phyloP scores from a whole-genome alignment of 2,888 invertebrate species.

The Orthosia cruda region DNA sequence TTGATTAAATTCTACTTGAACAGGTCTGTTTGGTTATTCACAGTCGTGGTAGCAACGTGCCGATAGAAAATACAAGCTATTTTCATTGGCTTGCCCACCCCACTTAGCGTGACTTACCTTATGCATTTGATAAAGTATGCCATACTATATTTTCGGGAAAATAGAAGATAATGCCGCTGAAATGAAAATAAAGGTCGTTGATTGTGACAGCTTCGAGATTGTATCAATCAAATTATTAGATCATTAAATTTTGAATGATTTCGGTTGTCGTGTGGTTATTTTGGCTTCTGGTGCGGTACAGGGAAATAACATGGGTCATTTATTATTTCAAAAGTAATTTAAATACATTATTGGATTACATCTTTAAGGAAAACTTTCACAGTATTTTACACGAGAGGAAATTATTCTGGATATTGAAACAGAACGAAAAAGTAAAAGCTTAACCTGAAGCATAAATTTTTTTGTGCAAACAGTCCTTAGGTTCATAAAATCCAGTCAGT shows the following conservation, averaged over 20 bases:
- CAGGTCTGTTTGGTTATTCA: slow-evolving; percentile 73
- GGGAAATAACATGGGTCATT: slow-evolving; percentile 23
- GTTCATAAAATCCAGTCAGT: slow-evolving; percentile 7
- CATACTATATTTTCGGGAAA: slow-evolving; percentile 38
- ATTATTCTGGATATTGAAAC: neutral
- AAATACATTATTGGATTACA: slow-evolving; percentile 1
- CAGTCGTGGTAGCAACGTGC: slow-evolving; percentile 68
- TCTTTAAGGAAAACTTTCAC: neutral
- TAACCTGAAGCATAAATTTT: neutral
- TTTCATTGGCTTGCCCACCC: slow-evolving; percentile 61
- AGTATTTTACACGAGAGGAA: neutral
- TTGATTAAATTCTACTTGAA: slow-evolving; percentile 77
- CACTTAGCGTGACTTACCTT: slow-evolving; percentile 66
- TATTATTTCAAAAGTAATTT: slow-evolving; percentile 18
- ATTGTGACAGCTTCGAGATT: slow-evolving; percentile 48
- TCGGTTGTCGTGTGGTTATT: slow-evolving; percentile 15
- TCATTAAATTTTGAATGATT: slow-evolving; percentile 41
- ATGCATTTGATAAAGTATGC: slow-evolving; percentile 63
- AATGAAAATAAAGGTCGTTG: slow-evolving; percentile 37
- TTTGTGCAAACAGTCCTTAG: slow-evolving; percentile 3
- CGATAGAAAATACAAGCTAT: slow-evolving; percentile 69
- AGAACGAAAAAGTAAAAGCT: slow-evolving; percentile 4
- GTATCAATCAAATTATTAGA: slow-evolving; percentile 47
- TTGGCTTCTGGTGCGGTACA: slow-evolving; percentile 27
- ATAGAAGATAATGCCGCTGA: slow-evolving; percentile 33